A percentile compares a stretch with the other conserved stretches of the same genome.
phyloP scores from a whole-genome alignment of 2,113 vertebrate species.

The Propithecus coquereli region DNA sequence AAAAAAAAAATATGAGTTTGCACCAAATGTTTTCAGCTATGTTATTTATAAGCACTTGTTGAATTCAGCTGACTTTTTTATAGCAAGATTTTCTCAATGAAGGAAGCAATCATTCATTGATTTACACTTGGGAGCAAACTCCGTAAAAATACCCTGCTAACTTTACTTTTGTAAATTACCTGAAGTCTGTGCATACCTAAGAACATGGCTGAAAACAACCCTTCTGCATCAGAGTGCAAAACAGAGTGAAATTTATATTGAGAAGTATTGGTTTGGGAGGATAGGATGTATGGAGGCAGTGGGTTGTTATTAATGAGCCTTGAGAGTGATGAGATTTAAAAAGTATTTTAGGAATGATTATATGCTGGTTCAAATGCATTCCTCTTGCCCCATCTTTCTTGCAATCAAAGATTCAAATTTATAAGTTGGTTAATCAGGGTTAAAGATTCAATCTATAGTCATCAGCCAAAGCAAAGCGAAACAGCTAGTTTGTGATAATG shows the following conservation, averaged over 20 bases:
- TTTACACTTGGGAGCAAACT: neutral
- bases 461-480: neutral
- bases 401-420: neutral
- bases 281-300: too few relatives aligned
- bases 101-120: neutral
- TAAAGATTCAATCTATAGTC: neutral
- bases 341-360: neutral
- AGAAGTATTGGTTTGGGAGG: too few relatives aligned
- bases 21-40: neutral
- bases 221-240: too few relatives aligned
- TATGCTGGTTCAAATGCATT: neutral
- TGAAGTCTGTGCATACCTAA: neutral
- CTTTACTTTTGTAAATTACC: neutral
- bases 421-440: neutral
- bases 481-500: neutral
- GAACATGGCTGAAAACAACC: neutral
- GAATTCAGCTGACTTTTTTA: neutral
- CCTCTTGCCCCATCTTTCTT: neutral
- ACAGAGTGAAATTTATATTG: too few relatives aligned
- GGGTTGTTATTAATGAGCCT: neutral
- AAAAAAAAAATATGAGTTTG: neutral
- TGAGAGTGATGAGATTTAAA: neutral
- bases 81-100: neutral
- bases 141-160: neutral
- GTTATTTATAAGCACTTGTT: neutral